Base-by-base conservation (phyloP, 2,113 vertebrate genomes). In the Eolophus roseicapilla region DNA sequence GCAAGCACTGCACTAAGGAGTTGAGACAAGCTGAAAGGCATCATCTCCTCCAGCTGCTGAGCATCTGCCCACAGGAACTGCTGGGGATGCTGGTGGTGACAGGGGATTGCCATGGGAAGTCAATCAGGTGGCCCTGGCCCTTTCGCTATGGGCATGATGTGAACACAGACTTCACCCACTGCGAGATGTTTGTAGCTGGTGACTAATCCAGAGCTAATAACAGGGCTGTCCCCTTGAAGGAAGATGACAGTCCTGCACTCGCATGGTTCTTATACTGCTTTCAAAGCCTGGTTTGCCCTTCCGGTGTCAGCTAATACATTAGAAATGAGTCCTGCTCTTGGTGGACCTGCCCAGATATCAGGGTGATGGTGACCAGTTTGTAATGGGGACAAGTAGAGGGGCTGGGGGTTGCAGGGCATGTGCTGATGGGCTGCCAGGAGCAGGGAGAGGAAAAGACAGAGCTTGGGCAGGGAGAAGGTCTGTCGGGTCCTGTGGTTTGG, bases 151-250 rank as follows among this genome's bases (percentile, higher is more conserved):
- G 59, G 74, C 68, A 31, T 4, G 4, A 2, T n/a, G 41, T 2
- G 0, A 15, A 1, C 17, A 1, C 20, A 4, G 43, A 9, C 4
- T 37, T 13, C 8, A 27, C 7, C 2, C 2, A 0, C 31, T 14
- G 16, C 0, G 7, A 19, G 50, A 63, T 4, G 10, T 8, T 14
- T 0, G 0, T 2, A 29, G n/a, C 31, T 1, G 0, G 25, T 47
- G 90, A 25, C 27, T 59, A 35, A 73, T 28, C 12, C 49, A 23
- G 17, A 33, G 77, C 52, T 12, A 37, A 8, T 8, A 11, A 17
- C 35, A 5, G 35, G 39, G 69, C 14, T 62, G 49, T 50, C 4
- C 49, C 43, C 60, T 6, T 0, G 10, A 35, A 3, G 44, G 46
- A 5, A 14, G 33, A 18, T 6, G 71, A 5, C 6, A 6, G 27